Evolutionary conservation across 2,888 invertebrate species (phyloP).

Genomic region (Eupithecia dodoneata): DNA sequence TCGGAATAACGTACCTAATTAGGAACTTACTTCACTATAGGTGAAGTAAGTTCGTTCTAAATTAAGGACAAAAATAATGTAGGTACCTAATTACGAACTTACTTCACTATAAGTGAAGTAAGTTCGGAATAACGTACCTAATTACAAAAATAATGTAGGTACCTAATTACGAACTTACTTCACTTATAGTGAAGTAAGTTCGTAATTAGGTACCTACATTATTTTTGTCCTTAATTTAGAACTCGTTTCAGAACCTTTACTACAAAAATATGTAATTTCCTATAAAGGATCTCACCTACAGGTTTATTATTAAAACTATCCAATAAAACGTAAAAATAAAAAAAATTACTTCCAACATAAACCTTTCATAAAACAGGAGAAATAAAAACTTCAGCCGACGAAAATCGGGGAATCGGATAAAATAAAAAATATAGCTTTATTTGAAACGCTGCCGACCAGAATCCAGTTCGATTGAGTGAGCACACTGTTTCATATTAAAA

Average conservation of each 20-base stretch:
- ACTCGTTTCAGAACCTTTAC: not conserved
- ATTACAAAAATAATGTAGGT: too few relatives aligned
- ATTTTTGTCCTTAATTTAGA: not conserved
- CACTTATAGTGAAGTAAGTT: not conserved
- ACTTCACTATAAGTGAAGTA: too few relatives aligned
- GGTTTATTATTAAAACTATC: not conserved
- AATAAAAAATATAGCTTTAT: conserved; percentile 45
- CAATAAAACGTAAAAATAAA: conserved; percentile 1
- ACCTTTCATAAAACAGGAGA: conserved; percentile 30
- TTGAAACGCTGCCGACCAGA: conserved; percentile 46
- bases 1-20: too few relatives aligned
- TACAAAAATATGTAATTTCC: not conserved
- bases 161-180: too few relatives aligned
- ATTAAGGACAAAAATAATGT: not conserved
- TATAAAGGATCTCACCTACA: not conserved
- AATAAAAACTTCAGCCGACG: conserved; percentile 34
- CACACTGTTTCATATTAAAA: conserved; percentile 31
- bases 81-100: too few relatives aligned
- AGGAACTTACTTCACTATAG: too few relatives aligned
- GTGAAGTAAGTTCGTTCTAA: not conserved
- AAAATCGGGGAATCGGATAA: conserved; percentile 35
- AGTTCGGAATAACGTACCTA: too few relatives aligned
- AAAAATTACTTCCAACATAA: conserved; percentile 22
- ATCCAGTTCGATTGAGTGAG: conserved; percentile 37
- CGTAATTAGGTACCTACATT: not conserved